Conservation (phyloP, 2,888 invertebrate genomes). For the Zygaena filipendulae region DNA sequence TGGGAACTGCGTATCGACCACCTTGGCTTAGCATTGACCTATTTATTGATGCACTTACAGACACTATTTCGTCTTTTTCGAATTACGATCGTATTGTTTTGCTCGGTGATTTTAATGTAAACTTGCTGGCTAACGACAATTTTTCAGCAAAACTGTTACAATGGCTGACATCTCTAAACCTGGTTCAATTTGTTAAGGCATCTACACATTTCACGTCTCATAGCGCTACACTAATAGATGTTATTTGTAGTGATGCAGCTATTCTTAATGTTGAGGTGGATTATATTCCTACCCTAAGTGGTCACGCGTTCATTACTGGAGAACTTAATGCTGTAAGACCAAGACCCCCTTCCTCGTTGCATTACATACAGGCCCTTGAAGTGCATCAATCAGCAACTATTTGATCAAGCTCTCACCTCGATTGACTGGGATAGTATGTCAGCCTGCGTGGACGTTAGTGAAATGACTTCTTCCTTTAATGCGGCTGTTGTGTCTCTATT, state of each 20-base stretch:
- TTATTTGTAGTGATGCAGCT: background rate
- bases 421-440: too few relatives aligned
- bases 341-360: background rate
- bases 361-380: conserved; percentile 1
- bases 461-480: too few relatives aligned
- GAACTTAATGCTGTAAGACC: background rate
- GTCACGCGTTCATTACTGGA: background rate
- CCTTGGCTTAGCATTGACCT: conserved; percentile 1
- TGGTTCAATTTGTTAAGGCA: too few relatives aligned
- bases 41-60: conserved; percentile 6
- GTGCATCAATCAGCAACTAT: too few relatives aligned
- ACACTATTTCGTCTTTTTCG: conserved; percentile 1
- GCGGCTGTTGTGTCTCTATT: too few relatives aligned
- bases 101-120: conserved; percentile 5
- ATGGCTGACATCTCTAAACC: background rate
- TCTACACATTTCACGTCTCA: background rate
- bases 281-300: background rate
- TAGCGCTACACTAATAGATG: background rate
- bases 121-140: background rate
- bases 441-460: too few relatives aligned
- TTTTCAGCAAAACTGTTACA: background rate
- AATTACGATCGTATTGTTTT: conserved; percentile 3
- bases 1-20: conserved; percentile 7
- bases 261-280: background rate
- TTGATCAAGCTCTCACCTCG: too few relatives aligned